Base-by-base conservation (phyloP, 2,888 invertebrate genomes). In the Theretra japonica region DNA sequence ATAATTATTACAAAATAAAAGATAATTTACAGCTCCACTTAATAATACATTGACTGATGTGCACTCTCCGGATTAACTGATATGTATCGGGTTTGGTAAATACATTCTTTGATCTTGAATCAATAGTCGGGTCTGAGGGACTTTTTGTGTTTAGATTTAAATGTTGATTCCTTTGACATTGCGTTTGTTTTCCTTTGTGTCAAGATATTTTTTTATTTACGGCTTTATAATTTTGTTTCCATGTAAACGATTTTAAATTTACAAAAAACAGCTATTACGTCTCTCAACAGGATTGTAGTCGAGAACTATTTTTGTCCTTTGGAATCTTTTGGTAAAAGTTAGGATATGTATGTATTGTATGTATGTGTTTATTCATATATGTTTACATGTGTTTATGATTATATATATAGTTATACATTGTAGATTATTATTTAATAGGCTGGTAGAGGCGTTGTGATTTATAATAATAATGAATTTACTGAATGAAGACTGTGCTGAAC, bases 1-100 rank as follows among this genome's bases (percentile, higher is more conserved):
- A 83, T 90, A 88, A 90, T 89, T 88, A 89, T 86, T 82, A 82
- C 81, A 83, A 88, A 88, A 87, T 87, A 88, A 86, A 85, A 84
- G 77, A 83, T 85, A 85, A 87, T 83, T 87, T 83, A 80, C 75
- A 83, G 73, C 76, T 79, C 71, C 79, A 74, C 75, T 75, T 88
- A 87, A 89, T 88, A 85, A 86, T 79, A 82, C 79, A 71, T 71
- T 81, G 77, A 82, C 80, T 82, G 77, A 77, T 75, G 56, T 74
- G 65, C 58, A 68, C 57, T 69, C 56, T 48, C 41, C 59, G 23
- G 53, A 33, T 57, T 53, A 65, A 65, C 23, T 56, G n/a, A 73
- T 75, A 73, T 57, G 70, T 53, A 69, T 70, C 72, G 68, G 69
- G 72, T 59, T 58, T 68, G 11, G 15, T 41, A 41, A 15, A 41